phyloP scores from a whole-genome alignment of 2,113 vertebrate genomes.

The Hassar affinis region DNA sequence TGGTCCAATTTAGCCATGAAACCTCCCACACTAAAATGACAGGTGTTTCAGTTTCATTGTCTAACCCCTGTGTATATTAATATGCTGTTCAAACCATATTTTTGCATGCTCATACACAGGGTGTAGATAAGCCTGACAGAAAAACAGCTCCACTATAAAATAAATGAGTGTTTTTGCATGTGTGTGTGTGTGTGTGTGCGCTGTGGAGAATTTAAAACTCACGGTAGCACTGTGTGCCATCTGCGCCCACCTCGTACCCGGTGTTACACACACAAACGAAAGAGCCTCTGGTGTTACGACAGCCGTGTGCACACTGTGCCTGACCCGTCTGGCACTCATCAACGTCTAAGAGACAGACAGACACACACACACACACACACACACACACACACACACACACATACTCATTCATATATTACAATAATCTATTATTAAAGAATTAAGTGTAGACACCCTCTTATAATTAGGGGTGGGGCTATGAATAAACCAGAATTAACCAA shows the following conservation, averaged over 20 bases:
- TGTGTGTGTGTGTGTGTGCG: not conserved
- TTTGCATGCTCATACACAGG: no score
- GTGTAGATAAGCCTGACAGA: not conserved
- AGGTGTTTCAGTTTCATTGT: no score
- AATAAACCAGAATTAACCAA: not conserved
- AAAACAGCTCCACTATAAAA: not conserved
- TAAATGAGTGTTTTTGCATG: not conserved
- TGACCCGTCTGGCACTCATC: conserved; percentile 78
- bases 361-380: conserved; percentile 34
- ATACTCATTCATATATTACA: not conserved
- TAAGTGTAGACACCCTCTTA: conserved; percentile 62
- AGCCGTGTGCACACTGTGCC: conserved; percentile 81
- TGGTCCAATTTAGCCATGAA: no score
- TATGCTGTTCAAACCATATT: no score
- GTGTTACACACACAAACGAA: conserved; percentile 82
- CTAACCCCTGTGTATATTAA: no score
- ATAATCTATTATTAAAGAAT: not conserved
- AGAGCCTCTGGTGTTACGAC: conserved; percentile 86
- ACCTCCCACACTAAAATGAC: no score
- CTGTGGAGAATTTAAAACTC: conserved; percentile 64
- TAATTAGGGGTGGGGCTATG: not conserved
- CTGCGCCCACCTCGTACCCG: conserved; percentile 86
- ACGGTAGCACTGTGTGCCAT: conserved; percentile 90
- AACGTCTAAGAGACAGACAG: conserved; percentile 73
- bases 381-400: conserved; percentile 26